phyloP scores from a whole-genome alignment of 2,113 vertebrate genomes.

The Spheniscus mendiculus region DNA sequence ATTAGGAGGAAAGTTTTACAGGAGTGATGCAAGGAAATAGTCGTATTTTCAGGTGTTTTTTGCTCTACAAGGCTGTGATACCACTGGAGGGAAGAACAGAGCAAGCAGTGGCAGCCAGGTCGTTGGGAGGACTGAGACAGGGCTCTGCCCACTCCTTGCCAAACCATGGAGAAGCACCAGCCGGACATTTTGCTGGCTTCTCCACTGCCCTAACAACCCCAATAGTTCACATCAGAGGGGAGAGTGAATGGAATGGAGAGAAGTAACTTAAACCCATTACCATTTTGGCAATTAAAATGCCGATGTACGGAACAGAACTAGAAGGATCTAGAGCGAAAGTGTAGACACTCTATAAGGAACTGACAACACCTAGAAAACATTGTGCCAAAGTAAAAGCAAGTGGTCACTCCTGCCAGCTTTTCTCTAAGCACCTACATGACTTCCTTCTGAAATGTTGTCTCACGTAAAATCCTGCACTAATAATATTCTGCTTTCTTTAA shows the following conservation, averaged over 20 bases:
- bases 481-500: not conserved
- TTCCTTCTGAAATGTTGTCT: not conserved
- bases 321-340: not conserved
- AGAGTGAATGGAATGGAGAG: not conserved
- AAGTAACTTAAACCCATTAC: not conserved
- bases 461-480: not conserved
- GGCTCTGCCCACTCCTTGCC: not conserved
- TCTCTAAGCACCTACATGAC: not conserved
- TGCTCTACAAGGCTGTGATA: not conserved
- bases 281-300: not conserved
- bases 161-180: not conserved
- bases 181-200: not conserved
- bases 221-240: not conserved
- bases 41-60: not conserved
- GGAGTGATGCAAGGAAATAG: not conserved
- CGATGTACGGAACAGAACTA: fast-evolving
- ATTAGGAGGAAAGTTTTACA: not conserved
- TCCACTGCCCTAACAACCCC: not conserved
- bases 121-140: not conserved
- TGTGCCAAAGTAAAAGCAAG: not conserved
- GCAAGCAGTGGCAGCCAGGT: not conserved
- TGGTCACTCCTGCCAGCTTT: not conserved
- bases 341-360: not conserved
- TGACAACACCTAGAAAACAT: not conserved
- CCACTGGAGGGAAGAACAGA: not conserved